Evolutionary conservation across 2,888 invertebrate genomes (phyloP).

Genomic region (Dastarcus helophoroides): DNA sequence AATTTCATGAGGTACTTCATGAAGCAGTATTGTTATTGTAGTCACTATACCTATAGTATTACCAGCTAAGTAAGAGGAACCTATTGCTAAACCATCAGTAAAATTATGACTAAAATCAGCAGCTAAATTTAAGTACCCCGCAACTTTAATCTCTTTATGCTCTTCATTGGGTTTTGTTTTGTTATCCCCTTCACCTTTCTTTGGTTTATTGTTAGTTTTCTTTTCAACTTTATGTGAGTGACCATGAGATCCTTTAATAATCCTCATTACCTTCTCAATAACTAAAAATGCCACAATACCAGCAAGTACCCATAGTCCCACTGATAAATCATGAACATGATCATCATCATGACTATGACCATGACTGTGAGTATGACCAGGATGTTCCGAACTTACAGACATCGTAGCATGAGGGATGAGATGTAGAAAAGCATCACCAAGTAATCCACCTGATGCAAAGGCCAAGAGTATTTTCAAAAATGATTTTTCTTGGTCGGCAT

Average conservation of each 20-base stretch:
- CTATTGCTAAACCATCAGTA: slow-evolving; percentile 98
- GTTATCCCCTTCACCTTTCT: slow-evolving; percentile 38
- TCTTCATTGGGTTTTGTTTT: slow-evolving; percentile 37
- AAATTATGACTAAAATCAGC: slow-evolving; percentile 99
- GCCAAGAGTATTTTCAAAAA: slow-evolving; percentile 81
- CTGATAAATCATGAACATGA: slow-evolving; percentile 71
- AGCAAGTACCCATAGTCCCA: slow-evolving; percentile 87
- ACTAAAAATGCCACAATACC: slow-evolving; percentile 88
- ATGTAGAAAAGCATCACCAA: slow-evolving; percentile 98
- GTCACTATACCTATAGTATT: slow-evolving; percentile 79
- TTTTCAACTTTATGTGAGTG: slow-evolving; percentile 49
- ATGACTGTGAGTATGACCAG: slow-evolving; percentile 26
- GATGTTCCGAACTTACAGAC: slow-evolving; percentile 39
- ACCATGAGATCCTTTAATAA: slow-evolving; percentile 69
- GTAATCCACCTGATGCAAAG: slow-evolving; percentile 88
- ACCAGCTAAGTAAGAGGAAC: slow-evolving; percentile 92
- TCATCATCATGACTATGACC: slow-evolving; percentile 43
- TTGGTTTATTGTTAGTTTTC: slow-evolving; percentile 18
- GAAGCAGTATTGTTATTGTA: slow-evolving; percentile 89
- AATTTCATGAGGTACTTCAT: slow-evolving; percentile 99
- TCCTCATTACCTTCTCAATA: slow-evolving; percentile 85
- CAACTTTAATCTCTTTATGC: slow-evolving; percentile 55
- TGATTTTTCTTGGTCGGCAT: slow-evolving; percentile 70
- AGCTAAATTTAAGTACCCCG: slow-evolving; percentile 92
- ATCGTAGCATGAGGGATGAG: slow-evolving; percentile 91